Conservation (phyloP, 2,113 vertebrate genomes). For the Ictidomys tridecemlineatus region DNA sequence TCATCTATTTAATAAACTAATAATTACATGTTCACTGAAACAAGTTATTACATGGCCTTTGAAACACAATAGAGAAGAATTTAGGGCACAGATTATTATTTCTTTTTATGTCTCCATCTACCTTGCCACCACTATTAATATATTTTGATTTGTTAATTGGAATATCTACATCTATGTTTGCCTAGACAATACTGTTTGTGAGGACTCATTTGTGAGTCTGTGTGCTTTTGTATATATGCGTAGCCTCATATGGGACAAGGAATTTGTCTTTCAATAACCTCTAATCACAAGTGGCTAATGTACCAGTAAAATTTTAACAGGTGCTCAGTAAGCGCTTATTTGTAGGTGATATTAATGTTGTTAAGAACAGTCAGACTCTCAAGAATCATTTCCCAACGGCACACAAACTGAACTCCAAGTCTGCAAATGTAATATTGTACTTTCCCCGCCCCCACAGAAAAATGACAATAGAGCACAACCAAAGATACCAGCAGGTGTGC, state of each 20-base stretch:
- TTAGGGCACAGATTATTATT: neutral
- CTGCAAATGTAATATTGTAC: conserved; percentile 54
- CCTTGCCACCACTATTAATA: neutral
- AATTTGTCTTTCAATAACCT: conserved; percentile 37
- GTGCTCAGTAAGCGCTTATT: neutral
- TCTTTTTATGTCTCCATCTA: neutral
- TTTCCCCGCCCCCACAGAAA: conserved; percentile 65
- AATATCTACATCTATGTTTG: neutral
- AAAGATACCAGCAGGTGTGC: conserved; percentile 81
- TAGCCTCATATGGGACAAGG: neutral
- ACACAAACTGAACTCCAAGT: conserved; percentile 14
- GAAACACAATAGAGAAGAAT: neutral
- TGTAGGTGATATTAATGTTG: neutral
- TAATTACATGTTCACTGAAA: neutral
- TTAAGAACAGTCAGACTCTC: conserved; percentile 24
- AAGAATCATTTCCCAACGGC: conserved; percentile 58
- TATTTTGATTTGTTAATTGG: neutral
- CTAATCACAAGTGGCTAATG: conserved; percentile 23
- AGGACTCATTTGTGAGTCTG: conserved; percentile 18
- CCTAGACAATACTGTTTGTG: neutral
- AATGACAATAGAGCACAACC: conserved; percentile 79
- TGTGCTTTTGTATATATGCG: neutral
- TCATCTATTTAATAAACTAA: conserved; percentile 50
- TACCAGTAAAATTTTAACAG: neutral
- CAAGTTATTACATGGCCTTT: neutral